Base-by-base conservation (phyloP, 2,797 vertebrate species). In the Channa striata region DNA sequence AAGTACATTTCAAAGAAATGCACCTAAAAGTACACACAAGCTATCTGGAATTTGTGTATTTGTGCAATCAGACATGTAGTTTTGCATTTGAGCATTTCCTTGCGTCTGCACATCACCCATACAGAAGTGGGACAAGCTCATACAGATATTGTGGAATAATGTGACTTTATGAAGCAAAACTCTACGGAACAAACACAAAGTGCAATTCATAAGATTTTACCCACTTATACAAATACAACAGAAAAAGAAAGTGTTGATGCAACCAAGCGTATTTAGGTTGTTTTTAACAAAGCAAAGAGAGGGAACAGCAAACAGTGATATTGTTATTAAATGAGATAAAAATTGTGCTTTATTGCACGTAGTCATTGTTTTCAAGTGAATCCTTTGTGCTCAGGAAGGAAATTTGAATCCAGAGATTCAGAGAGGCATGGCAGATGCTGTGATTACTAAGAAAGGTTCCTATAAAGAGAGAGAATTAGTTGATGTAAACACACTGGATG, bases 201-300 rank as follows among this genome's bases (percentile, higher is more conserved):
- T 40, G 4, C 6, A 59, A 53, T 12, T 12, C 23, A 40, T 11
- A n/a, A 13, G 11, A 43, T 47, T 56, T 67, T 30, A 43, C 16
- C 16, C 8, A 8, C 1, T 30, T 30, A 4, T 30, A 4, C 4
- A 30, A 47, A 58, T 36, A 49, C 39, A 63, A 21, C 36, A 74
- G 40, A 58, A 60, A n/a, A 44, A 61, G 21, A 10, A 13, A 48
- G 19, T 36, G 49, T 44, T 68, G n/a, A 53, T 36, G 33, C 30
- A 25, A 3, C 34, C 9, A 11, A 25, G 17, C 37, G 19, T 20
- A 19, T 10, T 21, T 6, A 14, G 16, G 25, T 25, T 13, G 59
- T 50, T 43, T 40, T 67, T 46, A 53, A 57, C 40, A 16, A 62
- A 53, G 49, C 8, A 8, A 21, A 63, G 20, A 58, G 25, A 19